Conservation (phyloP, 2,797 vertebrate genomes). For the Numenius phaeopus region DNA sequence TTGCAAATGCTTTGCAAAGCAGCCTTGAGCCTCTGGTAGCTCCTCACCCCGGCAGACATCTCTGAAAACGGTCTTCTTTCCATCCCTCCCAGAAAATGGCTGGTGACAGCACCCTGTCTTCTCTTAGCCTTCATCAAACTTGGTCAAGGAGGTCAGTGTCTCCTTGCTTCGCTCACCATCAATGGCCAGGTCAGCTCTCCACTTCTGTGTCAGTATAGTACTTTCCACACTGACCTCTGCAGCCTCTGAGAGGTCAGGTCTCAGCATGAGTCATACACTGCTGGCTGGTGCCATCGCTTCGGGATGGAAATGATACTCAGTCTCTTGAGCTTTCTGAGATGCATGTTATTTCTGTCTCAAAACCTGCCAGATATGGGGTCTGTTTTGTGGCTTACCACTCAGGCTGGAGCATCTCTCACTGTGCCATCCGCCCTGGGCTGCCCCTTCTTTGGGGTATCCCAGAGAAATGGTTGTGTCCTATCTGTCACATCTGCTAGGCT, state of each 20-base stretch:
- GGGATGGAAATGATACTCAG: not conserved
- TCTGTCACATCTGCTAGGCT: not conserved
- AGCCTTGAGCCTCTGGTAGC: not conserved
- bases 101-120: not conserved
- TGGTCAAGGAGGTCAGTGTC: not conserved
- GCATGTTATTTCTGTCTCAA: not conserved
- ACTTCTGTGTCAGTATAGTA: not conserved
- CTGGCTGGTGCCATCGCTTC: not conserved
- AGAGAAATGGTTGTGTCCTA: not conserved
- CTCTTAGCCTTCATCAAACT: not conserved
- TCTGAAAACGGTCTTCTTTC: not conserved
- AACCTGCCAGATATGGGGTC: not conserved
- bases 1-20: not conserved
- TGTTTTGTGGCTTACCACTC: not conserved
- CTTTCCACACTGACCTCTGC: not conserved
- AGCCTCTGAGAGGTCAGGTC: not conserved
- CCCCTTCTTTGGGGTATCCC: not conserved
- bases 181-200: not conserved
- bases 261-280: not conserved
- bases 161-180: not conserved
- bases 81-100: not conserved
- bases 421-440: not conserved
- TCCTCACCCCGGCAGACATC: accelerated
- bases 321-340: not conserved
- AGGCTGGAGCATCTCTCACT: not conserved